These are phyloP conservation scores for Tokudaia tokunoshimensis DNA, from an alignment of 2,797 vertebrate species.

Conservation along the genomic window DNA sequence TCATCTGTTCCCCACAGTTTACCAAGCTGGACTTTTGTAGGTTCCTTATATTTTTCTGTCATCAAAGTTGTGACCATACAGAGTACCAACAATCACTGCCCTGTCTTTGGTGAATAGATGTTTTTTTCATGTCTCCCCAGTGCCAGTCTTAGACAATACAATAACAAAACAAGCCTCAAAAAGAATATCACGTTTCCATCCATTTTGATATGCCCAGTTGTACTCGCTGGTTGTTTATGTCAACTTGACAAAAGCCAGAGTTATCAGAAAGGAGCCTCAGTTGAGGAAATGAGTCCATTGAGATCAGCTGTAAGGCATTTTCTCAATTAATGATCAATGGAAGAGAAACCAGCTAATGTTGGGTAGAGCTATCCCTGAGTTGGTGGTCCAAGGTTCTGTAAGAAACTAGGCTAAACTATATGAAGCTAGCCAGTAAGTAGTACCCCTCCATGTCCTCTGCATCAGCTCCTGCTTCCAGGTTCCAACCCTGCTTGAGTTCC, in stretches of 20 bases:
- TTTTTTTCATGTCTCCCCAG: neutral
- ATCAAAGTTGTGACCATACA: too few species aligned
- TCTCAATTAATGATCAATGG: neutral
- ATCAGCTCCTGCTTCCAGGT: neutral
- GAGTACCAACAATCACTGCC: neutral
- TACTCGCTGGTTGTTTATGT: neutral
- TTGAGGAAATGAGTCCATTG: neutral
- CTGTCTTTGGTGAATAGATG: neutral
- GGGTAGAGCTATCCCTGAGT: neutral
- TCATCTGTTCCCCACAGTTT: neutral
- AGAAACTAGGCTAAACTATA: neutral
- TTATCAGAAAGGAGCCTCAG: neutral
- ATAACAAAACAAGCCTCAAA: neutral
- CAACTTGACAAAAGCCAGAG: neutral
- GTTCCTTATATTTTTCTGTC: neutral
- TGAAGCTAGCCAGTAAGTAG: neutral
- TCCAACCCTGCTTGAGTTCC: neutral
- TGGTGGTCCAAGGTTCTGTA: neutral
- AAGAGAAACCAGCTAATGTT: neutral
- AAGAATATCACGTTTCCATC: neutral
- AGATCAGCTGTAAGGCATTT: neutral
- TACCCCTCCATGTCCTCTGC: neutral
- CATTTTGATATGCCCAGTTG: neutral
- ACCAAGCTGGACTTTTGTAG: neutral
- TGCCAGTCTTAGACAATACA: neutral